Conservation (phyloP, 2,888 invertebrate genomes). For the Ctena decussata region DNA sequence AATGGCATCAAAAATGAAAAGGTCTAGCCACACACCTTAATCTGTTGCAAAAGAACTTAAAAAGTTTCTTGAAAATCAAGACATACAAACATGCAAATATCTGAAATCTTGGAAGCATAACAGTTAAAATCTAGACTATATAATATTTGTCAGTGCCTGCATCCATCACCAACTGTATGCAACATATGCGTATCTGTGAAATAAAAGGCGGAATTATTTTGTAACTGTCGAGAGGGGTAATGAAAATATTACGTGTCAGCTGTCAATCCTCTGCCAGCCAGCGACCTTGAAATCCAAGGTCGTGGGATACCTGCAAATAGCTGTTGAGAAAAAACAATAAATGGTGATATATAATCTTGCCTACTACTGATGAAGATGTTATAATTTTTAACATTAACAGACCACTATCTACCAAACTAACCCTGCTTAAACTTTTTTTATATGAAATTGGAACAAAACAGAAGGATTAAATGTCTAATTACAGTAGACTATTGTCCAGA, state of each 20-base stretch:
- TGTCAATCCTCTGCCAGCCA: not conserved
- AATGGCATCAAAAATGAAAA: too few relatives aligned
- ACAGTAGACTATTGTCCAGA: too few relatives aligned
- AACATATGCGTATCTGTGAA: constrained; percentile 66
- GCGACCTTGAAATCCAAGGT: constrained; percentile 37
- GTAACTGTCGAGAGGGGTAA: constrained; percentile 40
- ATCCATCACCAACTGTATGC: constrained; percentile 69
- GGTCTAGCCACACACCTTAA: too few relatives aligned
- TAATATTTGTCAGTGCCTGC: constrained; percentile 39
- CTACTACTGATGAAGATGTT: too few relatives aligned
- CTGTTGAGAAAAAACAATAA: constrained; percentile 65
- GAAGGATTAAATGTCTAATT: too few relatives aligned
- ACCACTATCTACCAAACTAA: too few relatives aligned
- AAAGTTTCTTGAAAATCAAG: too few relatives aligned
- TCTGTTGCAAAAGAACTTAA: too few relatives aligned
- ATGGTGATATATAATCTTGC: too few relatives aligned
- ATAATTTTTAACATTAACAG: too few relatives aligned
- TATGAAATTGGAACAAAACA: too few relatives aligned
- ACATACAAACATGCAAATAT: not conserved
- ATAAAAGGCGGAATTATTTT: constrained; percentile 44
- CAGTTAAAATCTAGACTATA: not conserved
- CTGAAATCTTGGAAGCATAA: not conserved
- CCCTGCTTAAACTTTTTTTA: too few relatives aligned
- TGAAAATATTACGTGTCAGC: constrained; percentile 67
- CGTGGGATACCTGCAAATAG: constrained; percentile 70